Evolutionary conservation across 2,888 invertebrate species (phyloP), one percentile per base, ranked within the genome.

Genomic region (Latrodectus hesperus): DNA sequence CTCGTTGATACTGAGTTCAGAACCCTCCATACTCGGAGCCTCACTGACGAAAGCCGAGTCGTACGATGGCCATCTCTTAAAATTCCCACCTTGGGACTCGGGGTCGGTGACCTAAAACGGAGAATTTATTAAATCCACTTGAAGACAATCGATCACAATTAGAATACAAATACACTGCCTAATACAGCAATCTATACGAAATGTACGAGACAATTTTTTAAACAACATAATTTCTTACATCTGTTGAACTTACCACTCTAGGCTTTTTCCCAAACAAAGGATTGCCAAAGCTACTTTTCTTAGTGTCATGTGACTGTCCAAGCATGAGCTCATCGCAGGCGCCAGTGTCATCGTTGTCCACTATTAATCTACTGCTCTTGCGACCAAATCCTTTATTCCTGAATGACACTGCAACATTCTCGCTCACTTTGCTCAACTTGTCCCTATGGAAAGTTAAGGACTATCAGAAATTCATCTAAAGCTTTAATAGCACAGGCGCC

Each of bases 31-130:
- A 73, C 64, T 71, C 67, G 64, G 72, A 38, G 65, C 16, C 52
- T 77, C 81, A 26, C 86, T 87, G 73, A 65, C 81, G 22, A 86
- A 86, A 65, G 86, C 55, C 14, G 55, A 55, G 38, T 87, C 86
- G 71, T 77, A 81, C 51, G 86, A 87, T 22, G 86, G 86, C 86
- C 86, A 87, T 26, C 86, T 80, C 49, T 81, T 71, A 71, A 76
- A 87, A 11, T 81, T 81, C n/a, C 86, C 86, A 53, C 22, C 68
- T 14, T 79, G 55, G 60, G 79, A 73, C 71, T 83, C 76, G 5
- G 75, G 64, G 26, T 76, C 76, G 52, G 64, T 17, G 71, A 71
- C n/a, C 83, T 83, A 71, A 16, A 83, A 75, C 17, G 4, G 22
- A 16, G 9, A 53, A 9, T 49, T 9, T 26, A 1, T 38, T 9